Conservation (phyloP, 2,888 invertebrate species). For the Blomia tropicalis region DNA sequence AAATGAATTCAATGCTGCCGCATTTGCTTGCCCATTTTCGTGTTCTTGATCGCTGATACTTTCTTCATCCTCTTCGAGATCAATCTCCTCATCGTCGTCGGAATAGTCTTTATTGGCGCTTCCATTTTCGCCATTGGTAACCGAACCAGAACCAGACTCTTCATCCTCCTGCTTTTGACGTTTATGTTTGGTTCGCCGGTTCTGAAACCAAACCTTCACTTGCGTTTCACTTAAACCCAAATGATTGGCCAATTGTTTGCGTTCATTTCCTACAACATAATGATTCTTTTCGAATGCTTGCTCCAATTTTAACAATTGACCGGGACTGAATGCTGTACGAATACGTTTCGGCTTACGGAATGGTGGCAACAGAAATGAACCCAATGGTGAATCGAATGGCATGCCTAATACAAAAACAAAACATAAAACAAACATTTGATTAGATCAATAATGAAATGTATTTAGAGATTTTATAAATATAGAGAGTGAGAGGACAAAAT, state of each 20-base stretch:
- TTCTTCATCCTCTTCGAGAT: slow-evolving; percentile 15
- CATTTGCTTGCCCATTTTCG: neutral
- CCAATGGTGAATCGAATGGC: slow-evolving; percentile 16
- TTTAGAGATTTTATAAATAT: neutral
- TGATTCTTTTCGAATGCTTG: slow-evolving; percentile 99
- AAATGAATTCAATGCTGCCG: neutral
- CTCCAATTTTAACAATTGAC: slow-evolving; percentile 85
- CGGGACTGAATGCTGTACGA: slow-evolving; percentile 93
- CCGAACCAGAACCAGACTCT: neutral
- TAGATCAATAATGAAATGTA: neutral
- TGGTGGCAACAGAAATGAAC: slow-evolving; percentile 35
- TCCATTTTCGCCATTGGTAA: neutral
- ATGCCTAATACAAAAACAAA: slow-evolving; percentile 7
- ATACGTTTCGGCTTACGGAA: slow-evolving; percentile 96
- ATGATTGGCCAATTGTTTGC: slow-evolving; percentile 87
- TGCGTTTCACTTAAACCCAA: slow-evolving; percentile 90
- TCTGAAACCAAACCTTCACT: slow-evolving; percentile 31
- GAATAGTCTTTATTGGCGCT: neutral
- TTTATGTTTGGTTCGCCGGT: slow-evolving; percentile 30
- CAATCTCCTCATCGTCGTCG: slow-evolving; percentile 14
- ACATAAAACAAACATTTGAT: neutral
- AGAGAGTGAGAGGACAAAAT: neutral
- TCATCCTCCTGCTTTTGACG: slow-evolving; percentile 31
- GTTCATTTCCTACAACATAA: slow-evolving; percentile 94
- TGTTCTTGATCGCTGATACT: slow-evolving; percentile 11